Conservation (phyloP, 2,113 vertebrate species). For the Acanthisitta chloris region DNA sequence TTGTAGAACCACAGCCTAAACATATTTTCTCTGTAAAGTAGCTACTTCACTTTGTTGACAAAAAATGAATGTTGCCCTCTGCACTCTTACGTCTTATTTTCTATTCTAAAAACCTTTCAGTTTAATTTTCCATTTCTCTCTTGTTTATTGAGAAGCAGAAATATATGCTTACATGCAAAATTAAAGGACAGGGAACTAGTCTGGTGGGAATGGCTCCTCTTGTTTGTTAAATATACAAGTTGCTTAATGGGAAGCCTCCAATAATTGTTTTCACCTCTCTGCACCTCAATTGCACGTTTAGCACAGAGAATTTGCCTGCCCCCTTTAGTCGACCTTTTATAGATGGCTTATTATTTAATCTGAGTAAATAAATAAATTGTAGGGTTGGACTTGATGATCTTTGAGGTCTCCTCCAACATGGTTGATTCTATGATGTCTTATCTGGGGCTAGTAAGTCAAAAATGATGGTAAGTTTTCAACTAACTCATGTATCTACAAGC, state of each 20-base stretch:
- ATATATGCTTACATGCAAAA: not conserved
- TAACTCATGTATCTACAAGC: not conserved
- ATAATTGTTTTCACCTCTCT: not conserved
- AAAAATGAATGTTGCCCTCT: not conserved
- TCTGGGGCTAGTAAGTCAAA: not conserved
- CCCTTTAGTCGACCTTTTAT: not conserved
- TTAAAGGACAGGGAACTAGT: not conserved
- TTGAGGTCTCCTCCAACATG: too few relatives aligned
- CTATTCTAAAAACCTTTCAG: not conserved
- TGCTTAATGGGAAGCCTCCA: not conserved
- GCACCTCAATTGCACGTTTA: not conserved
- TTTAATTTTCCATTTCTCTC: not conserved
- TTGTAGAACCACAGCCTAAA: not conserved
- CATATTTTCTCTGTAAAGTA: not conserved
- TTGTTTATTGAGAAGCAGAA: not conserved
- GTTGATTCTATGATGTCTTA: too few relatives aligned
- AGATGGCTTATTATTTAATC: not conserved
- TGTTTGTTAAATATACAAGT: not conserved
- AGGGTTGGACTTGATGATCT: too few relatives aligned
- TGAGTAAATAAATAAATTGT: not conserved
- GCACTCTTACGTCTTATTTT: not conserved
- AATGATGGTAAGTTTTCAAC: not conserved
- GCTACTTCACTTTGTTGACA: not conserved
- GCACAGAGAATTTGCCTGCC: not conserved
- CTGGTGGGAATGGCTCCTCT: not conserved